Evolutionary conservation across 2,888 invertebrate species (phyloP).

Genomic region (Drosophila mimetica): DNA sequence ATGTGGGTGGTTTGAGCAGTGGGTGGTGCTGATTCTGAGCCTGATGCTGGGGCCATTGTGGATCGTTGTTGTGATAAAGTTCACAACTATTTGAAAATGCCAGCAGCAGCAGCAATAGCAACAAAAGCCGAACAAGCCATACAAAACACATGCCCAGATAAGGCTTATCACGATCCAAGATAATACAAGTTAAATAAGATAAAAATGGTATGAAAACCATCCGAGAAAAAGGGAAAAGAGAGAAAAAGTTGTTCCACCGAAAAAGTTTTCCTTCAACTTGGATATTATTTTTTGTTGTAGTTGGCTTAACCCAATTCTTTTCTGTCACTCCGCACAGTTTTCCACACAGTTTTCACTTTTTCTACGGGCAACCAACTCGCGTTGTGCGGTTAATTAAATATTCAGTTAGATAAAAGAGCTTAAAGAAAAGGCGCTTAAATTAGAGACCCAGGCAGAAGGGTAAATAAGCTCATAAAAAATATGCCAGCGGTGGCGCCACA

Average conservation of each 20-base stretch:
- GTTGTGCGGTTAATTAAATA: constrained; percentile 76
- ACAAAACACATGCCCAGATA: constrained; percentile 64
- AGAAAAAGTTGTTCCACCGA: constrained; percentile 18
- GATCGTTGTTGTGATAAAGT: constrained; percentile 60
- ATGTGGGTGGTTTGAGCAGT: constrained; percentile 40
- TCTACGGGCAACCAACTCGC: constrained; percentile 12
- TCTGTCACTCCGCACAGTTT: constrained; percentile 40
- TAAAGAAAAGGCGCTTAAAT: constrained; percentile 66
- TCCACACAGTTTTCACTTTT: constrained; percentile 34
- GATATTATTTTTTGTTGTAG: constrained; percentile 35
- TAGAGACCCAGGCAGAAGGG: constrained; percentile 50
- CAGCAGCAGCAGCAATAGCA: constrained; percentile 46
- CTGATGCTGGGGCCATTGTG: constrained; percentile 7
- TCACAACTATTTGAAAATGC: constrained; percentile 70
- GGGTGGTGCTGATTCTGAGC: constrained; percentile 12
- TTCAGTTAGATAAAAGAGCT: constrained; percentile 69
- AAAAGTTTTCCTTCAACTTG: constrained; percentile 23
- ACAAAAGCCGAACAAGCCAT: constrained; percentile 26
- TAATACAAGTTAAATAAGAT: constrained; percentile 73
- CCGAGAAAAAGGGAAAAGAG: neutral
- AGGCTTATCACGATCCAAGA: constrained; percentile 64
- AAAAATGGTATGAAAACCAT: constrained; percentile 43
- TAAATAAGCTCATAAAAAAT: constrained; percentile 75
- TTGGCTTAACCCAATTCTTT: constrained; percentile 57
- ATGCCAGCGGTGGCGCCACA: constrained; percentile 69